Percentiles rank a stretch among this genome's conserved stretches.
Conservation (phyloP, 2,113 vertebrate species). For the Psittacula cyanocephala region DNA sequence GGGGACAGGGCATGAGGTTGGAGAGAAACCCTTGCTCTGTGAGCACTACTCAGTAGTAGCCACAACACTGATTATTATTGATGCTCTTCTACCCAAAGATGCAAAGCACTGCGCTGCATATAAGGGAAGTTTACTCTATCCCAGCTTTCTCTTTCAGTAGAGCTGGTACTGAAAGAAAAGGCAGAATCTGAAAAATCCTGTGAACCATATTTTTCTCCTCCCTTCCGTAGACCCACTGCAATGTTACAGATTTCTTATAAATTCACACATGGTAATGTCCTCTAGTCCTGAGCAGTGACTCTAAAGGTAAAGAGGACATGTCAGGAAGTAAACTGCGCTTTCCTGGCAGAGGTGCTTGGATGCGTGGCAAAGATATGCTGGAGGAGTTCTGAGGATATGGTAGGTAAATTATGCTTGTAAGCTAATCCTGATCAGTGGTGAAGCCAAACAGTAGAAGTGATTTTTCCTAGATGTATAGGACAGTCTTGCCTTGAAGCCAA, state of each 20-base stretch:
- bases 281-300: neutral
- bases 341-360: neutral
- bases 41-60: neutral
- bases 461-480: neutral
- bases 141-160: neutral
- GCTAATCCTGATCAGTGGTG: neutral
- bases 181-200: neutral
- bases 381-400: neutral
- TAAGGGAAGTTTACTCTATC: neutral
- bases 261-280: neutral
- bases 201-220: neutral
- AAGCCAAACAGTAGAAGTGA: neutral
- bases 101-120: neutral
- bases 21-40: neutral
- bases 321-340: neutral
- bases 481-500: neutral
- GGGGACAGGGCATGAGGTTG: neutral
- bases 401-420: neutral
- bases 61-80: fast-evolving
- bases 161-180: neutral
- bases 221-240: neutral
- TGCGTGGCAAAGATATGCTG: neutral
- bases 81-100: too few species aligned
- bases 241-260: neutral
- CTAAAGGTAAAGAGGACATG: neutral